A percentile compares a stretch with the other conserved stretches of the same genome.
Evolutionary conservation across 1,140 invertebrate genomes (phyloP).

Genomic region (Drosophila equinoxialis): DNA sequence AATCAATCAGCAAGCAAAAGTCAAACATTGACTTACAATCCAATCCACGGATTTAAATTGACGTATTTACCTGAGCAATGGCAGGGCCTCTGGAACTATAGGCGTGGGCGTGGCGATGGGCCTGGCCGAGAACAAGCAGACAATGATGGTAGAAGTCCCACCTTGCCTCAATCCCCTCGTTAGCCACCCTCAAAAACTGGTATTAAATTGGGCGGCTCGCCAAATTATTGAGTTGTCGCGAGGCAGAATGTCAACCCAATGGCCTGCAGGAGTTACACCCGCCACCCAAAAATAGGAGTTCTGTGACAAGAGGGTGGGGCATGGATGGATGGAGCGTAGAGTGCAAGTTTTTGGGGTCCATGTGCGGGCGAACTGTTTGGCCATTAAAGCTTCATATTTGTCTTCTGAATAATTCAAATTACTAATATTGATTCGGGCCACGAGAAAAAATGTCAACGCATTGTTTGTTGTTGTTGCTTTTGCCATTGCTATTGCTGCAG

Average conservation of each 20-base stretch:
- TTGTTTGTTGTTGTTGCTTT: conserved; percentile 41
- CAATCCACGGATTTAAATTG: conserved; percentile 81
- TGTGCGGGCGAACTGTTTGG: conserved; percentile 76
- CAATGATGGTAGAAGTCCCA: conserved; percentile 53
- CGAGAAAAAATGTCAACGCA: conserved; percentile 76
- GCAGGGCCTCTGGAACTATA: conserved; percentile 19
- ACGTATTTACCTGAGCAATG: conserved; percentile 76
- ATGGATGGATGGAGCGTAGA: conserved; percentile 10
- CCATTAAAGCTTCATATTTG: conserved; percentile 83
- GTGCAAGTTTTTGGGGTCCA: conserved; percentile 41
- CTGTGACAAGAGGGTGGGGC: not conserved
- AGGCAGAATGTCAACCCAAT: conserved; percentile 43
- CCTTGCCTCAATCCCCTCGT: conserved; percentile 18
- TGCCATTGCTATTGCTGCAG: conserved; percentile 15
- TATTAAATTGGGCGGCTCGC: conserved; percentile 80
- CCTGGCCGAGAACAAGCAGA: conserved; percentile 49
- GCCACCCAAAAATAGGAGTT: conserved; percentile 8
- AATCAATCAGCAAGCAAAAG: conserved; percentile 83
- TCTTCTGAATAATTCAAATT: conserved; percentile 83
- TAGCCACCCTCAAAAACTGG: conserved; percentile 25
- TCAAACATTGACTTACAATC: conserved; percentile 83
- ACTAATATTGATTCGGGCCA: conserved; percentile 83
- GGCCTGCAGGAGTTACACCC: conserved; percentile 43
- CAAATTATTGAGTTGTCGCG: conserved; percentile 79
- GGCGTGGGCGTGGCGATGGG: not conserved